These are phyloP conservation scores for Pomacea maculata DNA, from an alignment of 1,140 invertebrate species.

Conservation along the genomic window DNA sequence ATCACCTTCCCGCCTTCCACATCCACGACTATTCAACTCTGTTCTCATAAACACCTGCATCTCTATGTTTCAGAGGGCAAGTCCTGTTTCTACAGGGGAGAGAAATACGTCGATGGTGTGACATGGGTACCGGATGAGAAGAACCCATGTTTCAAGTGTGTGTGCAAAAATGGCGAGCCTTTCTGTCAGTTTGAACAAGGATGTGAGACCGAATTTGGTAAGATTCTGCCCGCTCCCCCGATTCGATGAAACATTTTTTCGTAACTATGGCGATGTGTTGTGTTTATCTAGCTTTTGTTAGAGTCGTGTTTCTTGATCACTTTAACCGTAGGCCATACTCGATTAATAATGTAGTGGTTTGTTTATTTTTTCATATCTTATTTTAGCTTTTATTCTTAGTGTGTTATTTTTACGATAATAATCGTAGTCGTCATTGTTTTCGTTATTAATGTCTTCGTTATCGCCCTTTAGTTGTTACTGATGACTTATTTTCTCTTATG, in stretches of 20 bases:
- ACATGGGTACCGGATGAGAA: conserved; percentile 11
- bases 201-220: conserved; percentile 27
- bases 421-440: too few species aligned
- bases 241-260: neutral
- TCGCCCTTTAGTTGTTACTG: neutral
- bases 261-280: too few species aligned
- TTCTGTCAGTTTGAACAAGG: conserved; percentile 19
- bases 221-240: neutral
- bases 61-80: neutral
- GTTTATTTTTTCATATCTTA: neutral
- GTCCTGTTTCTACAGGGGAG: conserved; percentile 19
- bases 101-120: conserved; percentile 16
- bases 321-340: neutral
- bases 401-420: neutral
- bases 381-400: neutral
- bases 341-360: neutral
- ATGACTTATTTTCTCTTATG: neutral
- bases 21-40: neutral
- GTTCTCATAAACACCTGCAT: neutral
- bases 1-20: neutral
- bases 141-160: conserved; percentile 23
- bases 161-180: conserved; percentile 24
- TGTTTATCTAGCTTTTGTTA: neutral
- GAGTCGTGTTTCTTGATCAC: neutral
- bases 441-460: too few species aligned